These are phyloP conservation scores for Clusia tigrina DNA, from an alignment of 2,888 invertebrate genomes.

Conservation along the genomic window DNA sequence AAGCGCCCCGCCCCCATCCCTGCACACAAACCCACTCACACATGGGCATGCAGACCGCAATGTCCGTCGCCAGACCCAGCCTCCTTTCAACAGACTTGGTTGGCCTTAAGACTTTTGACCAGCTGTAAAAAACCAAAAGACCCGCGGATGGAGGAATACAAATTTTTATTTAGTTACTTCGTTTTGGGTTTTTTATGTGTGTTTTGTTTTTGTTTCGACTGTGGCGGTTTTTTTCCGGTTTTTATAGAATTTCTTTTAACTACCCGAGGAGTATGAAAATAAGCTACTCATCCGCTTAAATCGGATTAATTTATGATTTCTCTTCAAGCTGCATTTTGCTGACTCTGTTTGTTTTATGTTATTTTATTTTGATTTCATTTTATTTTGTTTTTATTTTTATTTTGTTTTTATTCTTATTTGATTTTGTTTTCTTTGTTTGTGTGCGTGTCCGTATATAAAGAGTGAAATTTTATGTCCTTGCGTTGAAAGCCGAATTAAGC, in stretches of 20 bases:
- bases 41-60: no score
- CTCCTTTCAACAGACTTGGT: background rate
- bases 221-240: background rate
- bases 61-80: background rate
- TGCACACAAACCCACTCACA: no score
- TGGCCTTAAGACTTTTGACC: background rate
- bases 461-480: no score
- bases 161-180: background rate
- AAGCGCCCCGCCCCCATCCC: no score
- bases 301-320: slow-evolving; percentile 60
- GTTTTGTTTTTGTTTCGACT: no score
- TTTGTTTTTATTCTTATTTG: slow-evolving; percentile 27
- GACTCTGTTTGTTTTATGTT: slow-evolving; percentile 27
- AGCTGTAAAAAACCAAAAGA: no score
- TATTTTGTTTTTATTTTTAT: slow-evolving; percentile 36
- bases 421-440: background rate
- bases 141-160: background rate
- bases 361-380: slow-evolving; percentile 17
- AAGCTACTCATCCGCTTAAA: slow-evolving; percentile 59
- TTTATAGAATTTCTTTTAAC: background rate
- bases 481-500: no score
- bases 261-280: slow-evolving; percentile 38
- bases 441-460: no score
- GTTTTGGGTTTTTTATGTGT: background rate
- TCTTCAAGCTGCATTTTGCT: slow-evolving; percentile 26